Conservation (phyloP, 2,888 invertebrate genomes). For the Ophioninae sp. region DNA sequence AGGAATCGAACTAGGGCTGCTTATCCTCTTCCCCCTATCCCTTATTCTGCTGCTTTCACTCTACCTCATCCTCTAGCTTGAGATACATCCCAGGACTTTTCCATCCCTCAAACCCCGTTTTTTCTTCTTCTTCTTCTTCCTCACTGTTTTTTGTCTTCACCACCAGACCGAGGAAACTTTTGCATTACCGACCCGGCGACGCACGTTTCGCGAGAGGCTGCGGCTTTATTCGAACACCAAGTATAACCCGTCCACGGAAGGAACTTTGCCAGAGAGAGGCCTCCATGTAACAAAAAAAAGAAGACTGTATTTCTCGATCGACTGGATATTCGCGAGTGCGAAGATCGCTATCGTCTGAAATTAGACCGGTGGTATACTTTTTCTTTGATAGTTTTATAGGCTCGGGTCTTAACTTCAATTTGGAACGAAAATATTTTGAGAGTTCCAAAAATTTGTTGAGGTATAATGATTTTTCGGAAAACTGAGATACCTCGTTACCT, state of each 20-base stretch:
- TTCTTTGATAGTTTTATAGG: not conserved
- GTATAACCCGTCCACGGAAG: not conserved
- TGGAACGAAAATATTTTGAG: no score
- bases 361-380: not conserved
- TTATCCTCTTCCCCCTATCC: not conserved
- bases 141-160: not conserved
- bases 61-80: not conserved
- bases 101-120: not conserved
- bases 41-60: not conserved
- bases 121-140: not conserved
- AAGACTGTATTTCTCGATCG: constrained; percentile 6
- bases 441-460: no score
- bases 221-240: not conserved
- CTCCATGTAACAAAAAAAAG: not conserved
- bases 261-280: not conserved
- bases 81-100: not conserved
- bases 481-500: no score
- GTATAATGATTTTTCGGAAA: no score
- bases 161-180: constrained; percentile 6
- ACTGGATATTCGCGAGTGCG: not conserved
- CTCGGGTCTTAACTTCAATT: not conserved
- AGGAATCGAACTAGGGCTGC: not conserved
- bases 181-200: constrained; percentile 11
- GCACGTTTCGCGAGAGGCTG: not conserved
- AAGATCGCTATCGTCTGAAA: not conserved